These are phyloP conservation scores for Gymnoscelis rufifasciata DNA, from an alignment of 2,888 invertebrate species.

Conservation along the genomic window DNA sequence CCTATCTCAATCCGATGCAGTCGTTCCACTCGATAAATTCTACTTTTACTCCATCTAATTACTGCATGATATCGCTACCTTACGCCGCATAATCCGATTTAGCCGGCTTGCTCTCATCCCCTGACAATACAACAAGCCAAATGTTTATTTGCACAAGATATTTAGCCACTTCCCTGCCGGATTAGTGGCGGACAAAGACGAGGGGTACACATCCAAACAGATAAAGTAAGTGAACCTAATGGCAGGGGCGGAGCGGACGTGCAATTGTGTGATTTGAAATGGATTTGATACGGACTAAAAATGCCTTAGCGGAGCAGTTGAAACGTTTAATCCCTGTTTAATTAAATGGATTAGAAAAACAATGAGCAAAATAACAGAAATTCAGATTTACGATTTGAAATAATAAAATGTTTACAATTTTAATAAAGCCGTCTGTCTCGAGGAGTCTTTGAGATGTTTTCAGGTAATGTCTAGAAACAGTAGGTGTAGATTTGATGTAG, in stretches of 20 bases:
- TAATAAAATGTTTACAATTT: too few relatives aligned
- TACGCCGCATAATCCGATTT: slow-evolving; percentile 70
- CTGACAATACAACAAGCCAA: slow-evolving; percentile 64
- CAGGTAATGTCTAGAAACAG: too few relatives aligned
- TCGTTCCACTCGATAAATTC: slow-evolving; percentile 44
- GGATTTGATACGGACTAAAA: slow-evolving; percentile 63
- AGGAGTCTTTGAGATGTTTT: too few relatives aligned
- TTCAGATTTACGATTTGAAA: too few relatives aligned
- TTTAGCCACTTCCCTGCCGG: slow-evolving; percentile 76
- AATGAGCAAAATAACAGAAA: too few relatives aligned
- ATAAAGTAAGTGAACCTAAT: slow-evolving; percentile 68
- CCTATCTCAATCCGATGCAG: slow-evolving; percentile 22
- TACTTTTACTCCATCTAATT: slow-evolving; percentile 56
- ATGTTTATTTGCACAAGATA: slow-evolving; percentile 79
- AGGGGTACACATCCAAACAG: slow-evolving; percentile 55
- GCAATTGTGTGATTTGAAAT: slow-evolving; percentile 63
- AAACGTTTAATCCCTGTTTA: slow-evolving; percentile 30
- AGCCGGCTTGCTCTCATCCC: slow-evolving; percentile 58
- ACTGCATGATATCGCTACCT: slow-evolving; percentile 56
- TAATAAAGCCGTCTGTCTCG: too few relatives aligned
- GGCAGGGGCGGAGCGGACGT: slow-evolving; percentile 62
- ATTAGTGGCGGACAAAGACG: slow-evolving; percentile 67
- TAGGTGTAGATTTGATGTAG: too few relatives aligned
- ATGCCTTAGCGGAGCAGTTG: slow-evolving; percentile 32
- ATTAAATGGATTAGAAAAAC: slow-evolving; percentile 22